A percentile compares a stretch with the other conserved stretches of the same genome.
Conservation (phyloP, 2,113 vertebrate genomes). For the Sakesphorus luctuosus region DNA sequence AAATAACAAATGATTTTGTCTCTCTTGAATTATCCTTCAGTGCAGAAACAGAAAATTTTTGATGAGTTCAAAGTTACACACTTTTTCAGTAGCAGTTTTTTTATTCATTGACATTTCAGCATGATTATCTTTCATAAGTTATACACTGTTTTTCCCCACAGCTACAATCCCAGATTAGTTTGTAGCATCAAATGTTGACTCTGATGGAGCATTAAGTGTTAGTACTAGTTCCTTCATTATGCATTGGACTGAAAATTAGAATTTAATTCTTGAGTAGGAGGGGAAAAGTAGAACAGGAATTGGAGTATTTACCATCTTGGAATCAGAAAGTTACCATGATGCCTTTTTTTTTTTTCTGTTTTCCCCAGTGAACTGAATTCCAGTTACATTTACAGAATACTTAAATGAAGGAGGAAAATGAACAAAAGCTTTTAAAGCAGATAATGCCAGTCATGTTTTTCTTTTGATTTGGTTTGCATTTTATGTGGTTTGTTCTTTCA, state of each 20-base stretch:
- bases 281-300: background rate
- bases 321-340: background rate
- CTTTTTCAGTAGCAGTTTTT: background rate
- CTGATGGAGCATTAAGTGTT: background rate
- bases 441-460: background rate
- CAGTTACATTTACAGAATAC: background rate
- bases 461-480: conserved; percentile 19
- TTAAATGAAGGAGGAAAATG: background rate
- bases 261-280: background rate
- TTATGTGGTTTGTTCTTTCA: conserved; percentile 38
- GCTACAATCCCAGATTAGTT: background rate
- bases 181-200: background rate
- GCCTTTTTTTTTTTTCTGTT: background rate
- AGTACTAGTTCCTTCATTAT: background rate
- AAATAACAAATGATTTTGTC: background rate
- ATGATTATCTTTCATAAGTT: background rate
- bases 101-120: background rate
- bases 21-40: background rate
- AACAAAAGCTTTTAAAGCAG: conserved; percentile 22
- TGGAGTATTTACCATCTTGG: background rate
- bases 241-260: background rate
- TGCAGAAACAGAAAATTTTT: background rate
- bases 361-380: background rate
- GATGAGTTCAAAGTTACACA: background rate
- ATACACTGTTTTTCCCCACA: background rate